A percentile compares a stretch with the other conserved stretches of the same genome.
Conservation (phyloP, 2,888 invertebrate genomes). For the Tenodera sinensis region DNA sequence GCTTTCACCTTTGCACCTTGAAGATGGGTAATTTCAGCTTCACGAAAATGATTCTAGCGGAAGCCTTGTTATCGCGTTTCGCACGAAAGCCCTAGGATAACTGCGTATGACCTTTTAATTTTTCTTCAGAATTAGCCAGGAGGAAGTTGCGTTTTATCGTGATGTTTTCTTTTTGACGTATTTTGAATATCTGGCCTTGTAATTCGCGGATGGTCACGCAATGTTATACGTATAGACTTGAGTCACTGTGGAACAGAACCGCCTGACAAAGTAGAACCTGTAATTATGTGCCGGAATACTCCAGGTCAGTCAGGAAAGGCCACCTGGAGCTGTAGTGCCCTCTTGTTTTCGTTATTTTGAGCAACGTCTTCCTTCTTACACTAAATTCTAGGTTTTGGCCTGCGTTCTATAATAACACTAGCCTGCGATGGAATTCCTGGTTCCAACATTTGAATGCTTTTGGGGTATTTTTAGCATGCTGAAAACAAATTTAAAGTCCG, state of each 20-base stretch:
- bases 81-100: neutral
- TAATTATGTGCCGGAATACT: neutral
- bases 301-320: neutral
- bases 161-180: neutral
- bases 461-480: too few relatives aligned
- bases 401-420: too few relatives aligned
- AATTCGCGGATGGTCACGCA: neutral
- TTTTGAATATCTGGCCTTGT: neutral
- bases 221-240: neutral
- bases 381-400: too few relatives aligned
- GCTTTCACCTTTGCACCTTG: neutral
- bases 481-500: too few relatives aligned
- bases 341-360: too few relatives aligned
- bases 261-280: neutral
- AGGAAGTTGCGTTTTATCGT: neutral
- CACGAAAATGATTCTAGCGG: neutral
- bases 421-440: too few relatives aligned
- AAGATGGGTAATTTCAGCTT: neutral
- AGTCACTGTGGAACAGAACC: neutral
- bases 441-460: too few relatives aligned
- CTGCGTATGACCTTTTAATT: neutral
- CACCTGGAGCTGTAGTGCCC: neutral
- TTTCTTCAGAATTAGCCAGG: neutral
- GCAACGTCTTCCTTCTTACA: too few relatives aligned
- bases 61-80: neutral